Percentiles rank a stretch among this genome's conserved stretches.
These are phyloP conservation scores for Phrynosoma blainvillii DNA, from an alignment of 2,113 vertebrate species.

Conservation along the genomic window DNA sequence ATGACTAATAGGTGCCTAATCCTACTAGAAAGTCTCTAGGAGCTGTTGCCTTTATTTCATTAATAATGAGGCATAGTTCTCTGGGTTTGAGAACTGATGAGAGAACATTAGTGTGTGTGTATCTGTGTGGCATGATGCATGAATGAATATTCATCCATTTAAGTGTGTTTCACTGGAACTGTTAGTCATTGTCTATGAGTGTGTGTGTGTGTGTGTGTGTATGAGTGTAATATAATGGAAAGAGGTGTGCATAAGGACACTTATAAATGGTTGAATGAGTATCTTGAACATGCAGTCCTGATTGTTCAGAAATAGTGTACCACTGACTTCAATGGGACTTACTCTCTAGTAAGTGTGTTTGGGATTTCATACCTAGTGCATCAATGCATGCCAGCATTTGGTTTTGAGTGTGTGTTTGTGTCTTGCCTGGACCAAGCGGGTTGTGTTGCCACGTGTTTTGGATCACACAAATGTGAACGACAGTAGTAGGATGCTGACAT, in stretches of 20 bases:
- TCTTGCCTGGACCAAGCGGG: background rate
- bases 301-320: background rate
- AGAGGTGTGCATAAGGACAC: background rate
- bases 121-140: background rate
- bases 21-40: background rate
- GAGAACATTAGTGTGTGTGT: background rate
- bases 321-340: background rate
- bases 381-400: background rate
- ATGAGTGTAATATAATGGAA: background rate
- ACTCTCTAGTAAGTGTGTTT: background rate
- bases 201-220: background rate
- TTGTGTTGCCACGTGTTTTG: background rate
- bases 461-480: background rate
- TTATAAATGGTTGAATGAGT: background rate
- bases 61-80: background rate
- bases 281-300: background rate
- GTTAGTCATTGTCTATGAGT: background rate
- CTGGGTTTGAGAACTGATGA: background rate
- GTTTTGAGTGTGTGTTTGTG: background rate
- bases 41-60: conserved; percentile 9
- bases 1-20: background rate
- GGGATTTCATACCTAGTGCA: background rate
- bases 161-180: background rate
- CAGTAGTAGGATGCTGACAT: background rate
- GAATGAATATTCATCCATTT: background rate